phyloP scores from a whole-genome alignment of 1,140 invertebrate genomes.

The Apis laboriosa region DNA sequence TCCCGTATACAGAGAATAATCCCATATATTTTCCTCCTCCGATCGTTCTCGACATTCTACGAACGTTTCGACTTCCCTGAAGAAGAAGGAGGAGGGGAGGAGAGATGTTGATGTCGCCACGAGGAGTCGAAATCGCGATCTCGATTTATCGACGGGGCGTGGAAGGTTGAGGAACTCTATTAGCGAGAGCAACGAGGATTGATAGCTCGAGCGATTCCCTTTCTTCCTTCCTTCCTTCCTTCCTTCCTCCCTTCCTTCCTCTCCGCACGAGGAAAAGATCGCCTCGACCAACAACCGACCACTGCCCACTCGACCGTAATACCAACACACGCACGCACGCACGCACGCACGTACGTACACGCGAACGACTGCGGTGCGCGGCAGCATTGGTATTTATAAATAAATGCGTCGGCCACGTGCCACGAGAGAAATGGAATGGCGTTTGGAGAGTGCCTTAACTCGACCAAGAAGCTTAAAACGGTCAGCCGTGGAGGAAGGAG shows the following conservation, averaged over 20 bases:
- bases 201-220: constrained; percentile 40
- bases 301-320: background rate
- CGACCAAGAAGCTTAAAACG: constrained; percentile 54
- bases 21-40: no score
- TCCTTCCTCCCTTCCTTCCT: background rate
- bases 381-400: constrained; percentile 71
- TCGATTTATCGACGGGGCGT: constrained; percentile 44
- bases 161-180: constrained; percentile 62
- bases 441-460: constrained; percentile 66
- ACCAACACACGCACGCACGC: background rate
- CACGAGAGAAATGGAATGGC: constrained; percentile 65
- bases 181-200: constrained; percentile 49
- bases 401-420: constrained; percentile 71
- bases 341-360: background rate
- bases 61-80: constrained; percentile 3
- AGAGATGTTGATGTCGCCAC: background rate
- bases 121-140: background rate
- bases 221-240: background rate
- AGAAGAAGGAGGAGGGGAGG: background rate
- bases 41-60: background rate
- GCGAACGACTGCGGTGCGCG: constrained; percentile 30
- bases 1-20: background rate
- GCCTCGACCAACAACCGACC: no score
- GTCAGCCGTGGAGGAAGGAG: background rate
- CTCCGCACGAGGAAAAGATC: no score